Evolutionary conservation across 2,888 invertebrate species (phyloP), one percentile per base, ranked within the genome.

Genomic region (Heteromurus nitidus): DNA sequence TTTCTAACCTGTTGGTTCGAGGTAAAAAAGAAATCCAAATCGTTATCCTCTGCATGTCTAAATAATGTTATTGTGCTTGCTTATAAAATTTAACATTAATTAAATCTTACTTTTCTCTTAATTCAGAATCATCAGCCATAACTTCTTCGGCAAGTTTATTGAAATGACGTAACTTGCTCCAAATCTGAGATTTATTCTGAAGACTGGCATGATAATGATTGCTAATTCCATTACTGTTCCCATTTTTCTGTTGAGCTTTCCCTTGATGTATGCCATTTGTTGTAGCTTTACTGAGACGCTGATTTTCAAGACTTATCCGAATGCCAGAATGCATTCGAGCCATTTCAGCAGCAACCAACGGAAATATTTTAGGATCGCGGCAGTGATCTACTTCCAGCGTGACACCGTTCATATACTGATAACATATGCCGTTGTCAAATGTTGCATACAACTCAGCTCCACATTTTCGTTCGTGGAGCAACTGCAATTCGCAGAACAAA

Each of bases 371-470:
- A 11, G 92, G 92, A 84, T 92, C 89, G 70, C 91, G 89, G 5
- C 95, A 94, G 83, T 92, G 92, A 53, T 92, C 91, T 20, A 91
- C 90, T 82, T 92, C 93, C 22, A 96, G 90, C n/a, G 94, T 94
- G 81, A 91, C 91, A 60, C 99, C 99, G 84, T 95, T 94, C 85
- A 94, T 92, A 89, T 93, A 96, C 89, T 96, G 94, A 89, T 98
- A 99, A 50, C 94, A 95, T 85, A 99, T 91, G 13, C 99, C 99
- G 91, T 99, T 99, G 87, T 93, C 92, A 90, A 99, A 99, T 62
- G 94, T 93, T 65, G 95, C 97, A 91, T 95, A 96, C 60, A 99
- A 91, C 64, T 93, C 92, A 69, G 98, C 95, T 58, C 97, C 96
- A 87, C 95, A 92, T 20, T 94, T 95, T 86, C 92, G 92, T 82